Base-by-base conservation (phyloP, 2,113 vertebrate genomes). In the Odontophorus gujanensis region DNA sequence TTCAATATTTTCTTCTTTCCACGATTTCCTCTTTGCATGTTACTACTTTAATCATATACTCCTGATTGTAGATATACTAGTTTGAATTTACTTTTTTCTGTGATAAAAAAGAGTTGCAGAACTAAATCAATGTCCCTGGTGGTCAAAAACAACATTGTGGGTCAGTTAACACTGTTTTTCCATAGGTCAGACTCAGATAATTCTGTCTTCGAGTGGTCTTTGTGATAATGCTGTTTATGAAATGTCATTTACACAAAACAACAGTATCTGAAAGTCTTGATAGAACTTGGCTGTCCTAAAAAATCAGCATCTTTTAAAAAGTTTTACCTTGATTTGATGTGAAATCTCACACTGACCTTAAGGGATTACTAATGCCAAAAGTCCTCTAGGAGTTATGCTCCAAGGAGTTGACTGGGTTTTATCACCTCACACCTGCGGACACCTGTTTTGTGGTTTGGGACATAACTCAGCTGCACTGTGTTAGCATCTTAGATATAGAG, bases 261-360 rank as follows among this genome's bases (percentile, higher is more conserved):
- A 22, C 14, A 38, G 6, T 12, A 30, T 80, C 45, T 85, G 68
- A 59, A 92, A 83, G 88, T 63, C 38, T 74, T 71, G 74, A 61
- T 0, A 1, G n/a, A 4, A 8, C 17, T 81, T 67, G 34, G 42
- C 51, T 57, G 30, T 68, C 57, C 83, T 75, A 78, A 72, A 20
- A 40, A 7, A 14, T 47, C 65, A 68, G 2, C 15, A 75, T 1
- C 0, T 0, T 24, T 80, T 75, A 0, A 67, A 83, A 92, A 74
- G 63, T 26, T 74, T 77, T 80, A n/a, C 32, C 26, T 87, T 85
- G 24, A 6, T 32, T 82, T 90, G 18, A n/a, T 69, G 26, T 55
- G 42, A 85, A 77, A 38, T 10, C 1, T 80, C 7, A 10, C 21
- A 45, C 15, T 82, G 25, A 66, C 10, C 22, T 42, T 59, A 62